phyloP scores from a whole-genome alignment of 2,113 vertebrate genomes.

The Pluvialis apricaria region DNA sequence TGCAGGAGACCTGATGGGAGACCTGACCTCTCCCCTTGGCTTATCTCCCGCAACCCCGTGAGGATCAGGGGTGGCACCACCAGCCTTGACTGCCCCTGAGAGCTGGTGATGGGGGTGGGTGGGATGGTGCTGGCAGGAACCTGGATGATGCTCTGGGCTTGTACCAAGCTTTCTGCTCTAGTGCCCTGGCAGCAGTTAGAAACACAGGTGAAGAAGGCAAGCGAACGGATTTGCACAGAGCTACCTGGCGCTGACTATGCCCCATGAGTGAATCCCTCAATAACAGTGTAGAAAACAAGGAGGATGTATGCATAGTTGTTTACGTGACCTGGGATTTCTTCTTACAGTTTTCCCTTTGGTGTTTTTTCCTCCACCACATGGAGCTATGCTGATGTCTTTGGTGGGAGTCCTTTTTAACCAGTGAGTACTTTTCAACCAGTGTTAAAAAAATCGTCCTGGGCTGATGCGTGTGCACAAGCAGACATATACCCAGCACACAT shows the following conservation, averaged over 20 bases:
- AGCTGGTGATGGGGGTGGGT: not conserved
- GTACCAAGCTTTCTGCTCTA: not conserved
- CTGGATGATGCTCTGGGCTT: not conserved
- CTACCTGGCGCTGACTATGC: not conserved
- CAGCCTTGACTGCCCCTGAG: accelerated
- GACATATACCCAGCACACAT: not conserved
- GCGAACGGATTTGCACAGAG: not conserved
- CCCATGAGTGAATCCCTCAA: not conserved
- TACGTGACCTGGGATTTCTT: not conserved
- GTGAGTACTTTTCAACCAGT: not conserved
- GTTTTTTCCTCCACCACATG: not conserved
- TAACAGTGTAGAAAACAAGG: not conserved
- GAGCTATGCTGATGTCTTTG: not conserved
- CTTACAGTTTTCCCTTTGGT: not conserved
- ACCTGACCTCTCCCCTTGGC: not conserved
- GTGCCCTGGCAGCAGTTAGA: not conserved
- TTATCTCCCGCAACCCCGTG: not conserved
- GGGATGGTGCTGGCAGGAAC: not conserved
- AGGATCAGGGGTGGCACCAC: not conserved
- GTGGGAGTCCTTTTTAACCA: not conserved
- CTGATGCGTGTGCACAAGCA: accelerated
- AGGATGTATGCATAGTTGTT: accelerated
- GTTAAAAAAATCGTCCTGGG: not conserved
- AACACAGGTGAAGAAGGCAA: not conserved
- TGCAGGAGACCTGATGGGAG: not conserved